Percentiles rank a stretch among this genome's conserved stretches.
Evolutionary conservation across 2,888 invertebrate genomes (phyloP).

Genomic region (Diaprepes abbreviatus): DNA sequence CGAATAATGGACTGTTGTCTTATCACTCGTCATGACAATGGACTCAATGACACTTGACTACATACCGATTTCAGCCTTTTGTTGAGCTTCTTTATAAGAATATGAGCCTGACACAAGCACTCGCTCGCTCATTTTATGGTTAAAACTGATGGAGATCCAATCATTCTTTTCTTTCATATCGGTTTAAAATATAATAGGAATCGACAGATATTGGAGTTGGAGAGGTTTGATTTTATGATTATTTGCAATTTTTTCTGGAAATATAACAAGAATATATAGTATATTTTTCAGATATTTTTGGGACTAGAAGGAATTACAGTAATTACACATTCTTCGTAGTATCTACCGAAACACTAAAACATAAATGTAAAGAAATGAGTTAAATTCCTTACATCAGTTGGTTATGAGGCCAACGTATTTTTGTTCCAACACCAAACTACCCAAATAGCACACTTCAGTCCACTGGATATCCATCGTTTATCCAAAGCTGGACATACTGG

Average conservation of each 20-base stretch:
- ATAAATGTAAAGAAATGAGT: too few relatives aligned
- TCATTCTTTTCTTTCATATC: slow-evolving; percentile 38
- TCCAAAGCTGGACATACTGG: too few relatives aligned
- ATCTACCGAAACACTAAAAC: too few relatives aligned
- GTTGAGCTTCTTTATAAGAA: slow-evolving; percentile 37
- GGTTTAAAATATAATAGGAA: slow-evolving; percentile 46
- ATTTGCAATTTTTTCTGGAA: background rate
- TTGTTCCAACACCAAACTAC: too few relatives aligned
- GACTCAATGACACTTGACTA: slow-evolving; percentile 45
- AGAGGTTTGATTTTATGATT: slow-evolving; percentile 1
- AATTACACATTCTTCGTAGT: too few relatives aligned
- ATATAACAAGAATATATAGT: too few relatives aligned
- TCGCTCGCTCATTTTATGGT: slow-evolving; percentile 36
- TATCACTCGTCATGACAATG: slow-evolving; percentile 45
- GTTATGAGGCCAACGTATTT: too few relatives aligned
- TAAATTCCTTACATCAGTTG: too few relatives aligned
- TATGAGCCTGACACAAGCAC: slow-evolving; percentile 43
- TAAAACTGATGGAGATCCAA: slow-evolving; percentile 37
- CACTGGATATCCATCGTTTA: too few relatives aligned
- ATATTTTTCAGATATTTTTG: too few relatives aligned
- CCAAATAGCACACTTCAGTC: too few relatives aligned
- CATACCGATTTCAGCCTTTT: slow-evolving; percentile 43
- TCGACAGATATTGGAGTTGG: slow-evolving; percentile 24
- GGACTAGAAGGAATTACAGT: too few relatives aligned
- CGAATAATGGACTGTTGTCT: slow-evolving; percentile 45